These are phyloP conservation scores for Andrena camellia DNA, from an alignment of 2,888 invertebrate species.

Conservation along the genomic window DNA sequence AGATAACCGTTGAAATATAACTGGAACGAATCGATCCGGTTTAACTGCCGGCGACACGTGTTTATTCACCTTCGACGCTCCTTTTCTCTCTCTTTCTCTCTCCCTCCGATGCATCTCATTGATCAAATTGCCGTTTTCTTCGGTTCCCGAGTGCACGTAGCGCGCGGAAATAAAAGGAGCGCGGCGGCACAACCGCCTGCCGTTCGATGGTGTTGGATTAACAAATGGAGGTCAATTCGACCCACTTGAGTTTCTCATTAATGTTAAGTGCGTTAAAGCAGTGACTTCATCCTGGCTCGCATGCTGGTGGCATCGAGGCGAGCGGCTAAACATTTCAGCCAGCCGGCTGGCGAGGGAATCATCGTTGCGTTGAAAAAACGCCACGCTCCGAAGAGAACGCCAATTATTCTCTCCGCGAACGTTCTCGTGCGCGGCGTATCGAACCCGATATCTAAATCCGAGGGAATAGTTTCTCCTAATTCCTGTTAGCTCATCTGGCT, in stretches of 20 bases:
- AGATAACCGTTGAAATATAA: too few species aligned
- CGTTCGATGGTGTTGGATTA: constrained; percentile 61
- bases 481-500: too few species aligned
- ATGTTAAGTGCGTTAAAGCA: constrained; percentile 67
- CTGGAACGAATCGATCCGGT: constrained; percentile 8
- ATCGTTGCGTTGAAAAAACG: constrained; percentile 6
- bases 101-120: neutral
- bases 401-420: too few species aligned
- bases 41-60: neutral
- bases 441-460: too few species aligned
- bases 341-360: constrained; percentile 7
- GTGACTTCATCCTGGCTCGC: constrained; percentile 66
- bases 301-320: constrained; percentile 37
- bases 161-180: constrained; percentile 43
- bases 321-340: constrained; percentile 28
- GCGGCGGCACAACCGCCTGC: constrained; percentile 16
- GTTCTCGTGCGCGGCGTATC: too few species aligned
- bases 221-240: constrained; percentile 78
- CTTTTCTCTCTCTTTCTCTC: too few species aligned
- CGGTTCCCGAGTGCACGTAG: neutral
- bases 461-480: too few species aligned
- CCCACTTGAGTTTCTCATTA: constrained; percentile 77
- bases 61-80: neutral
- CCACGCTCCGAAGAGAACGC: constrained; percentile 6
- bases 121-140: constrained; percentile 15